Evolutionary conservation across 92 coral and sea anemone genomes (phyloP).

Genomic region (Zoanthus gigantus): DNA sequence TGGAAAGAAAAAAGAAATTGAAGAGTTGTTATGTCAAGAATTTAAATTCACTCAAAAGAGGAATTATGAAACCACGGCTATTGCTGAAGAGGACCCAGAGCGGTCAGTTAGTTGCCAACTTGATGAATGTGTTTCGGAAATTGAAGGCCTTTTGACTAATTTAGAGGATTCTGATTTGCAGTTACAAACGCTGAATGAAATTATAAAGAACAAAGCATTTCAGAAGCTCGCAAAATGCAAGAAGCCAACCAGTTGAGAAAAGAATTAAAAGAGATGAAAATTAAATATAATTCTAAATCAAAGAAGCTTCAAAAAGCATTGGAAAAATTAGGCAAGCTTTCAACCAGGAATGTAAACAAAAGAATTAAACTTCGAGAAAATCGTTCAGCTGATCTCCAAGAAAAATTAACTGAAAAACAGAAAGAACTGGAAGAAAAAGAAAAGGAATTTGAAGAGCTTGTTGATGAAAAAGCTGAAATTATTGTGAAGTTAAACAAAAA

Average conservation of each 20-base stretch:
- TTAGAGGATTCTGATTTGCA: conserved; percentile 23
- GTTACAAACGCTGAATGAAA: neutral
- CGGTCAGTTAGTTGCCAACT: neutral
- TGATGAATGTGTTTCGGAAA: conserved; percentile 12
- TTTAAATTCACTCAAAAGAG: conserved; percentile 11
- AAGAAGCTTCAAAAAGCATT: conserved; percentile 23
- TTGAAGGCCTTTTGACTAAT: neutral
- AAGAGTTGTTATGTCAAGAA: neutral
- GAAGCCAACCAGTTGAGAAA: conserved; percentile 13
- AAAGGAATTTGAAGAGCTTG: conserved; percentile 15
- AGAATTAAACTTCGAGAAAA: conserved; percentile 38
- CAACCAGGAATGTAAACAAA: conserved; percentile 1
- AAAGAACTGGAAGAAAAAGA: conserved; percentile 6
- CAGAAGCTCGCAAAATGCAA: conserved; percentile 1
- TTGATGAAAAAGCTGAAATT: conserved; percentile 23
- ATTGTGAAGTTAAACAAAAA: conserved; percentile 33
- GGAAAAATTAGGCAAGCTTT: conserved; percentile 35
- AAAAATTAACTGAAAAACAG: neutral
- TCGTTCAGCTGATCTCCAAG: conserved; percentile 20
- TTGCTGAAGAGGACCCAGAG: conserved; percentile 14
- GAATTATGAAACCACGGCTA: neutral
- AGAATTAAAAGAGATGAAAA: conserved; percentile 28
- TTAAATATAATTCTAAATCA: conserved; percentile 8
- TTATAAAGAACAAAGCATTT: conserved; percentile 1
- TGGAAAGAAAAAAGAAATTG: conserved; percentile 12